These are phyloP conservation scores for Coilia nasus DNA, from an alignment of 2,797 vertebrate genomes.

Conservation along the genomic window DNA sequence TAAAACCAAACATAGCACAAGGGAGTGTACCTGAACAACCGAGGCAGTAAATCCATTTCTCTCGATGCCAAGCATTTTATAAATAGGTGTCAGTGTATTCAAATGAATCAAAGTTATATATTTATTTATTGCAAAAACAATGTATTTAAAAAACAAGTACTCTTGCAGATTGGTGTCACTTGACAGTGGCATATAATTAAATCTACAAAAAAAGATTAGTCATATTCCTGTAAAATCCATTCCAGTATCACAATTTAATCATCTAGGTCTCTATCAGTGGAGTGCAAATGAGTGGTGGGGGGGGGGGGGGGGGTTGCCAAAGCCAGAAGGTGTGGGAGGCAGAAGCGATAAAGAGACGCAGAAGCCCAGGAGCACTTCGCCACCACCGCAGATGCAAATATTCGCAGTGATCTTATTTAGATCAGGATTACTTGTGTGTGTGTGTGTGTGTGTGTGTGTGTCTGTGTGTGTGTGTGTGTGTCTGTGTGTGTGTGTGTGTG, in stretches of 20 bases:
- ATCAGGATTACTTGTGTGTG: constrained; percentile 29
- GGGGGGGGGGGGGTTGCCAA: constrained; percentile 26
- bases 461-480: background rate
- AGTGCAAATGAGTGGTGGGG: constrained; percentile 47
- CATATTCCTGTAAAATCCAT: background rate
- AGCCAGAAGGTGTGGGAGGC: constrained; percentile 26
- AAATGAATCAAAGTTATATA: background rate
- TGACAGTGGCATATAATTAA: constrained; percentile 18
- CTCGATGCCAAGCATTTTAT: background rate
- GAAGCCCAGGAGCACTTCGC: constrained; percentile 13
- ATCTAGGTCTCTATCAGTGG: constrained; percentile 49
- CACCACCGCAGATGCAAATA: constrained; percentile 52
- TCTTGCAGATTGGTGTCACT: constrained; percentile 21
- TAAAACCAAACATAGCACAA: background rate
- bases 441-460: constrained; percentile 12
- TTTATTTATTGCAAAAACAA: constrained; percentile 8
- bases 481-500: background rate
- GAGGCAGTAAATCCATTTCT: background rate
- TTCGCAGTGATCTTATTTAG: constrained; percentile 47
- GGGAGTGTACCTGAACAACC: background rate
- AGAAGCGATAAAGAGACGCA: constrained; percentile 27
- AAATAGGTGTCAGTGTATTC: background rate
- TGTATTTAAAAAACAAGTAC: background rate
- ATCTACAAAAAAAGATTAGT: background rate
- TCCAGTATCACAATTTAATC: constrained; percentile 43